Evolutionary conservation across 2,888 invertebrate species (phyloP), one percentile per base, ranked within the genome.

Genomic region (Thelaira solivaga): DNA sequence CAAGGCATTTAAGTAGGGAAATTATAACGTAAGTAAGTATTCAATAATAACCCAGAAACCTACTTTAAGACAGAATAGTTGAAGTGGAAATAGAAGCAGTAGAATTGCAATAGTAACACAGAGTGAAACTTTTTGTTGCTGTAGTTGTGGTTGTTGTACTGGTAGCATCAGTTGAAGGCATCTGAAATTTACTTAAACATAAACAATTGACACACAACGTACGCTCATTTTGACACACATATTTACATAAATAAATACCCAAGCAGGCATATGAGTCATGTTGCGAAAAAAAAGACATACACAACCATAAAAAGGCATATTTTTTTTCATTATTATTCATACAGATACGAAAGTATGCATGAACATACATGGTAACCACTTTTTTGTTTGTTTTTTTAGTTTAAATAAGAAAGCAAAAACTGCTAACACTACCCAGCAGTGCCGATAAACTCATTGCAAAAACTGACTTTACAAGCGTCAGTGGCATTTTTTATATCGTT

Each of bases 41-140:
- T 74, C 74, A 67, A 67, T 74, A 64, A 41, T 67, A 76, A 78
- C 77, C 73, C 69, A 78, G 69, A 73, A 74, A 78, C 77, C 77
- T 69, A 78, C 51, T 74, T 78, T 47, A 51, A n/a, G 39, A 11
- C 49, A 41, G 59, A 69, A 41, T 24, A 41, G 49, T 51, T 61
- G 69, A 69, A 69, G 69, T 59, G 59, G 41, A 61, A 69, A 59
- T 51, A 51, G 41, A 13, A 69, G 24, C 29, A 69, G 47, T 41
- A 69, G 49, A 49, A 45, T 59, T 26, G 29, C 2, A 47, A 24
- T 36, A 55, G 43, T 6, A 31, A 24, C 11, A 55, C n/a, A 39
- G 29, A 47, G 29, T 61, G 51, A 61, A 34, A 2, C 24, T 71
- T 24, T 51, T 22, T 2, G 11, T 34, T 16, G 0, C 6, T n/a